phyloP scores from a whole-genome alignment of 2,113 vertebrate genomes.

The Ammodytes marinus region DNA sequence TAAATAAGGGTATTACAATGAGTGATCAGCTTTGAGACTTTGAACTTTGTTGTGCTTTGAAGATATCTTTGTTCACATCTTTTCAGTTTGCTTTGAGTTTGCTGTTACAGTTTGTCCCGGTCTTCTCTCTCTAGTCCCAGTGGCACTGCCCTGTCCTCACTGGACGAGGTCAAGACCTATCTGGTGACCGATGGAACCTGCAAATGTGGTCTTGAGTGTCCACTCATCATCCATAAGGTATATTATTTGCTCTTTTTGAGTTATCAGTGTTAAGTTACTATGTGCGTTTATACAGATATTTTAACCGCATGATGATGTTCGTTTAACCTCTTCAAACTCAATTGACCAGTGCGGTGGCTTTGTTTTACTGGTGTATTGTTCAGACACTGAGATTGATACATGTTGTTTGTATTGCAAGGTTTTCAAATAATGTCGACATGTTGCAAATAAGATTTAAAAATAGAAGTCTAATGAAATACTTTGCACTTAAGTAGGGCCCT shows the following conservation, averaged over 20 bases:
- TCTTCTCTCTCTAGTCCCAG: slow-evolving; percentile 85
- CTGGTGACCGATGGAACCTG: slow-evolving; percentile 93
- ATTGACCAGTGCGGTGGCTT: neutral
- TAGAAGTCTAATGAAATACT: no score
- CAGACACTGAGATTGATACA: neutral
- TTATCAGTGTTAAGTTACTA: neutral
- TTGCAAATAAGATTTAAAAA: neutral
- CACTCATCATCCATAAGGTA: slow-evolving; percentile 92
- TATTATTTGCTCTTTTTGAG: neutral
- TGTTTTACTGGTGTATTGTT: neutral
- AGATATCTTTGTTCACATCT: neutral
- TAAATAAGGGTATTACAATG: neutral
- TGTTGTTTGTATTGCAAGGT: neutral
- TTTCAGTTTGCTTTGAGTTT: neutral
- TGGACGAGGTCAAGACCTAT: slow-evolving; percentile 91
- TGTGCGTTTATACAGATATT: neutral
- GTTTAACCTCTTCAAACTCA: neutral
- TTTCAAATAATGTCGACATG: neutral
- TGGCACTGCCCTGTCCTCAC: slow-evolving; percentile 87
- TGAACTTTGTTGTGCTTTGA: neutral
- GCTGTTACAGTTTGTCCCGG: slow-evolving; percentile 1
- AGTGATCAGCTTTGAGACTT: neutral
- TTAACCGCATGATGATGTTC: neutral
- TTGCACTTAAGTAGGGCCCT: no score
- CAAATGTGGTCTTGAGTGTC: slow-evolving; percentile 94